Base-by-base conservation (phyloP, 2,888 invertebrate genomes). In the Xestoiulus laeticollis region DNA sequence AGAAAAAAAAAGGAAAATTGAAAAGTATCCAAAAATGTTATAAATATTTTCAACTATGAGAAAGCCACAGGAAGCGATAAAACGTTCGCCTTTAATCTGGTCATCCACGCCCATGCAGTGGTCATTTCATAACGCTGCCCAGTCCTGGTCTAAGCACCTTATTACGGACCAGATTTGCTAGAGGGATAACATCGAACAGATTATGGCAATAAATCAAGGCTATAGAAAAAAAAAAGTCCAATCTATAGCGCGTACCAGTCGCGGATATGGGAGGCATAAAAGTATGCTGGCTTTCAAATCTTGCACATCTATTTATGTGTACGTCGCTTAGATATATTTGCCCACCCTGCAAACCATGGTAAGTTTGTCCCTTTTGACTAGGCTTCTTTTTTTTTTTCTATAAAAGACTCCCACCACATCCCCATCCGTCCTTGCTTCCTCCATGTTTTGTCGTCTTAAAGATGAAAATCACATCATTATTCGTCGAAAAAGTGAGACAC, bases 151-250 rank as follows among this genome's bases (percentile, higher is more conserved):
- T 85, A 85, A 85, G 85, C 85, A 85, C 85, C 85, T 85, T 85
- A 85, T 85, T 85, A 85, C 85, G 44, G 85, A 44, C 85, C 85
- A 85, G 85, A 85, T 85, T 85, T 85, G 85, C 85, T 85, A 44
- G 43, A 85, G 85, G 85, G 85, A 85, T 85, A 85, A 85, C 85
- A 85, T 85, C 85, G 43, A 85, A 85, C 85, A 85, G 85, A 85
- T 85, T 85, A 85, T 85, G 85, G 85, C 85, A 85, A 85, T 85
- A 85, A 85, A 85, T 85, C 85, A 85, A 43, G 85, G 85, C 85
- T 38, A 85, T 85, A 85, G 85, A 85, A 85, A 85, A 38, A 84
- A 78, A 78, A 78, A 48, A 2, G 30, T 78, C 78, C 78, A 78
- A 78, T 78, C 78, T 78, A 78, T 78, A 30, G 78, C 26, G 30